These are phyloP conservation scores for Parnassius smintheus DNA, from an alignment of 2,888 invertebrate genomes.

Conservation along the genomic window DNA sequence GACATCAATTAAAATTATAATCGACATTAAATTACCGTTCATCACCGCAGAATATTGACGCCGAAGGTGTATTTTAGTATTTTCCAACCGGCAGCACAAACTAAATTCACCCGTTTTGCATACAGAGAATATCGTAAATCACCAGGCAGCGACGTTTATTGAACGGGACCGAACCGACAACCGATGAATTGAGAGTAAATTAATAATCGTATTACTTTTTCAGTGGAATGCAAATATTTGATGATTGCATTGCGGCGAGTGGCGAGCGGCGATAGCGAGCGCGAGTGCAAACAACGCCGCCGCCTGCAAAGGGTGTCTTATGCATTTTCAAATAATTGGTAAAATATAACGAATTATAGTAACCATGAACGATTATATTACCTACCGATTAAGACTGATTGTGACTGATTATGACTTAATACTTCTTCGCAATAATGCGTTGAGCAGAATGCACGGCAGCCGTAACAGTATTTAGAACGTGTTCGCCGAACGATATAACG, in stretches of 20 bases:
- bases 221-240: slow-evolving; percentile 77
- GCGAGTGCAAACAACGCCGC: slow-evolving; percentile 17
- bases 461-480: no score
- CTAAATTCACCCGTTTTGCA: slow-evolving; percentile 58
- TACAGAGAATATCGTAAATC: slow-evolving; percentile 60
- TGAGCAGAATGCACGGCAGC: no score
- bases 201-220: slow-evolving; percentile 80
- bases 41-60: slow-evolving; percentile 4
- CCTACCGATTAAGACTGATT: no score
- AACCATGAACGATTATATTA: not conserved
- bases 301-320: slow-evolving; percentile 17
- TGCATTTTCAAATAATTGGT: slow-evolving; percentile 9
- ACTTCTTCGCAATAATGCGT: no score
- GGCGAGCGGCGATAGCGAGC: slow-evolving; percentile 51
- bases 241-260: slow-evolving; percentile 71
- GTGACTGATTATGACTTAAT: no score
- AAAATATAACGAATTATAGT: not conserved
- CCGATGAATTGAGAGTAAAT: slow-evolving; percentile 73
- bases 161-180: slow-evolving; percentile 55
- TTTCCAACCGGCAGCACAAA: slow-evolving; percentile 48
- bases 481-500: no score
- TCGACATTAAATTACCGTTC: slow-evolving; percentile 2
- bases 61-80: slow-evolving; percentile 29
- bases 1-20: slow-evolving; percentile 1
- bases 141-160: slow-evolving; percentile 46